Evolutionary conservation across 2,888 invertebrate species (phyloP).

Genomic region (Scelioninae gen. 1): DNA sequence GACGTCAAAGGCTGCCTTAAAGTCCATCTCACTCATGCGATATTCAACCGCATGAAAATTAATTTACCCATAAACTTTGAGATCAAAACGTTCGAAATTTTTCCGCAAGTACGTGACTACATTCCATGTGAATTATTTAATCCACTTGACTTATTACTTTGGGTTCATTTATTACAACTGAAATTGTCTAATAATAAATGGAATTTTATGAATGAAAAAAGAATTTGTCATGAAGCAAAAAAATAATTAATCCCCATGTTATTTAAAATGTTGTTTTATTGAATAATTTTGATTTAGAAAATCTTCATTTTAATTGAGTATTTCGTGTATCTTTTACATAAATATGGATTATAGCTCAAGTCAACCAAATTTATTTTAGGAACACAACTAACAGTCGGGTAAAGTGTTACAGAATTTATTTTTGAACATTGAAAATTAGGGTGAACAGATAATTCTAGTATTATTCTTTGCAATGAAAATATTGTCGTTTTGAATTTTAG

Average conservation of each 20-base stretch:
- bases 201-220: no score
- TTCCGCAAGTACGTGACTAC: constrained; percentile 53
- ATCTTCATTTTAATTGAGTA: neutral
- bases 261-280: neutral
- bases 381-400: neutral
- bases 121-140: constrained; percentile 51
- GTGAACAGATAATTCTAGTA: constrained; percentile 14
- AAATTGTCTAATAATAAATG: neutral
- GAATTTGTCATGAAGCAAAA: neutral
- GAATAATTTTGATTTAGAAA: neutral
- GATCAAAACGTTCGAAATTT: constrained; percentile 55
- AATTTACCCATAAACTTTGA: constrained; percentile 54
- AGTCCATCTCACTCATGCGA: constrained; percentile 52
- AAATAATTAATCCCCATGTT: neutral
- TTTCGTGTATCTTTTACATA: no score
- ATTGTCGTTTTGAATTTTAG: constrained; percentile 38
- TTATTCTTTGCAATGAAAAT: constrained; percentile 27
- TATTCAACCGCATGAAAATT: constrained; percentile 63
- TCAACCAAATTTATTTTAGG: neutral
- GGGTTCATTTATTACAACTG: neutral
- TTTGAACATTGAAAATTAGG: constrained; percentile 21
- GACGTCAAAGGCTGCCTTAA: constrained; percentile 43
- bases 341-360: neutral
- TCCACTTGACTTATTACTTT: constrained; percentile 35
- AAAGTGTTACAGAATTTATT: constrained; percentile 18